Evolutionary conservation across 2,113 vertebrate genomes (phyloP), one percentile per base, ranked within the genome.

Genomic region (Clupea harengus): DNA sequence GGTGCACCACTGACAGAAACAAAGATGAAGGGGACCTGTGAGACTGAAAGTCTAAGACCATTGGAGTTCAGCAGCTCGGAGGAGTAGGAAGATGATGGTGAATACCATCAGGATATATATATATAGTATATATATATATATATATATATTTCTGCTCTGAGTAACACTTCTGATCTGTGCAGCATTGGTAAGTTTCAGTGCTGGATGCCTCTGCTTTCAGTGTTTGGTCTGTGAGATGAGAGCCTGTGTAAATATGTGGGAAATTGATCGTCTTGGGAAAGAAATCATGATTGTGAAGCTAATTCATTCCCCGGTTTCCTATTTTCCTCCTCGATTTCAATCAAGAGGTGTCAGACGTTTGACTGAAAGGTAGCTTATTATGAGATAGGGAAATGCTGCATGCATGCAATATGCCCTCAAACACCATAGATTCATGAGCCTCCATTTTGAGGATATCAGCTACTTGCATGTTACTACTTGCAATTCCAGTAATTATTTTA

Each of bases 181-280:
- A 39, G 32, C 39, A 39, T 32, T 39, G 72, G 32, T 78, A 39
- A 78, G 15, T 32, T 78, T 78, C 72, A 1, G 11, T 39, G 13
- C 32, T 28, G 25, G n/a, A 8, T 28, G 28, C 72, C 72, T 44
- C 28, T 32, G 13, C 72, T 3, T 22, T 44, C 72, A 39, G 72
- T 78, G 32, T 78, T 78, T 78, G 72, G 72, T 78, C 72, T 78
- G 72, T 78, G 3, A 39, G 72, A 78, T 32, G 72, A 78, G 72
- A 3, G 1, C 32, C 28, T 44, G 13, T 6, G 72, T 32, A 78
- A 78, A 78, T 32, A 78, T 78, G 28, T 39, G 72, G 64, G 64
- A 67, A 67, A 67, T n/a, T 67, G 64, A 67, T 25, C 10, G 64
- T 67, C 64, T 67, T 67, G n/a, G 64, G 72, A 32, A 13, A 39